These are phyloP conservation scores for Mungos mungo DNA, from an alignment of 2,113 vertebrate species.

Conservation along the genomic window DNA sequence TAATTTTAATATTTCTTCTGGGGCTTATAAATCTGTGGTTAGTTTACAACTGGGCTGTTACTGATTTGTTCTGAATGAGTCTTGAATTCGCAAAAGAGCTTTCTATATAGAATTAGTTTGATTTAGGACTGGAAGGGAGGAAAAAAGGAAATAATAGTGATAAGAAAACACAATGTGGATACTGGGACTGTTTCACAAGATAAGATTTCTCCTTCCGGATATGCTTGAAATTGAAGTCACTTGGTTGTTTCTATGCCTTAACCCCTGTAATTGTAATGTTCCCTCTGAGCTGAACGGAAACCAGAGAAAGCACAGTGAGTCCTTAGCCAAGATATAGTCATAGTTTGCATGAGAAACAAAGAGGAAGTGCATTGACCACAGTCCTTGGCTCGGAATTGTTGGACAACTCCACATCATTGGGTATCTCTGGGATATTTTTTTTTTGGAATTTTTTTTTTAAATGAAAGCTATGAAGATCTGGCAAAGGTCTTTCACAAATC, in stretches of 20 bases:
- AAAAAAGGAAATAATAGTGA: conserved; percentile 87
- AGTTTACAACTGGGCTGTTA: neutral
- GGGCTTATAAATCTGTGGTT: conserved; percentile 8
- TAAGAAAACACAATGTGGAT: conserved; percentile 86
- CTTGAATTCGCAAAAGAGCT: conserved; percentile 58
- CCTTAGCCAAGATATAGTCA: neutral
- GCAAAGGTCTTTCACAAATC: neutral
- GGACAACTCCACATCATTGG: neutral
- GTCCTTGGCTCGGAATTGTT: neutral
- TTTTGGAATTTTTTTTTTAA: conserved; percentile 22
- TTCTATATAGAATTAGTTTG: conserved; percentile 62
- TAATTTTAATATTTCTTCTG: conserved; percentile 48
- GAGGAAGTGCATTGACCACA: conserved; percentile 37
- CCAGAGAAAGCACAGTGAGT: conserved; percentile 21
- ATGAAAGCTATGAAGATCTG: neutral
- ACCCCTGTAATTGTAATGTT: neutral
- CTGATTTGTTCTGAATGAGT: conserved; percentile 67
- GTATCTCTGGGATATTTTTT: neutral
- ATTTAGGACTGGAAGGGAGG: neutral
- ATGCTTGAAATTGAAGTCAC: conserved; percentile 76
- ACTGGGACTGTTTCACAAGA: conserved; percentile 85
- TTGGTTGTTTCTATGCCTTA: conserved; percentile 47
- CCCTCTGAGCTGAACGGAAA: conserved; percentile 54
- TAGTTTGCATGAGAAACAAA: neutral
- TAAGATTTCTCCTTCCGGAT: conserved; percentile 84